These are phyloP conservation scores for Euclidia mi DNA, from an alignment of 2,888 invertebrate genomes.

Conservation along the genomic window DNA sequence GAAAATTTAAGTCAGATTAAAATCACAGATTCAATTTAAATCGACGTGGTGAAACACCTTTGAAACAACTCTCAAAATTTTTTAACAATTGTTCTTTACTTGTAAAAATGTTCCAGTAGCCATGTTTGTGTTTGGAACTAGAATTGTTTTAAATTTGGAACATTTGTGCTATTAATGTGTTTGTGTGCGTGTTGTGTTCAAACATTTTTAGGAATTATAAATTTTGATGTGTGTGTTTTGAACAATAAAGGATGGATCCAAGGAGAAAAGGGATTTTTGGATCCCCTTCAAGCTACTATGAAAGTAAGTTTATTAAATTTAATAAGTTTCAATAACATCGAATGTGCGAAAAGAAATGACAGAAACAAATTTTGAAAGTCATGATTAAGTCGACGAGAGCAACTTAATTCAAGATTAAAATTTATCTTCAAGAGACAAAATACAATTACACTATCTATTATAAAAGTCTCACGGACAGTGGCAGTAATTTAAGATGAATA, in stretches of 20 bases:
- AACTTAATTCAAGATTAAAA: too few relatives aligned
- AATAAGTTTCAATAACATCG: not conserved
- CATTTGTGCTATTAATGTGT: conserved; percentile 7
- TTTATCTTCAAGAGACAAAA: too few relatives aligned
- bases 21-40: conserved; percentile 70
- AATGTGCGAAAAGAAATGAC: too few relatives aligned
- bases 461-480: not conserved
- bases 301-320: conserved; percentile 60
- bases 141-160: conserved; percentile 2
- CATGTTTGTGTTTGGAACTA: conserved; percentile 6
- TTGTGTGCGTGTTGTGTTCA: conserved; percentile 6
- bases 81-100: too few relatives aligned
- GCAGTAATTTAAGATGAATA: conserved; percentile 13
- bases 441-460: not conserved
- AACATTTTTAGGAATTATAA: conserved; percentile 37
- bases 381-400: too few relatives aligned
- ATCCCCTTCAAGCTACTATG: conserved; percentile 59
- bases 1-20: conserved; percentile 75
- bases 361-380: too few relatives aligned
- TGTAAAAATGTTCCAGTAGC: not conserved
- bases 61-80: conserved; percentile 2
- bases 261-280: conserved; percentile 72
- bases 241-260: conserved; percentile 74
- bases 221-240: conserved; percentile 38
- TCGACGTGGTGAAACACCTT: conserved; percentile 40